Conservation (phyloP, 2,113 vertebrate species). For the Panthera tigris region DNA sequence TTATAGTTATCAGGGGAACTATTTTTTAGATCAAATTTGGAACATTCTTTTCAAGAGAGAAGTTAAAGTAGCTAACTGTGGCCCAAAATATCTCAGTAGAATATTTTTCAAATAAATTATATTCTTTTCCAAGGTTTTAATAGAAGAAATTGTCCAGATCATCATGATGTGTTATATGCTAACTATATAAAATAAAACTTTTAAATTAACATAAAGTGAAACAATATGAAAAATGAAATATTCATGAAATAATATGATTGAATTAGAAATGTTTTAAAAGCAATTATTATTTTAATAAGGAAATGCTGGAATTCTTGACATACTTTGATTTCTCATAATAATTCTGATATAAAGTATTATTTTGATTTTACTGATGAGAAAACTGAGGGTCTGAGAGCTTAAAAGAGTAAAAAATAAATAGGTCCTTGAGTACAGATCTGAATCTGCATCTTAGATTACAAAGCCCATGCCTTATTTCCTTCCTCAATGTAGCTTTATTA, state of each 20-base stretch:
- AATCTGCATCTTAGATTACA: background rate
- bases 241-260: background rate
- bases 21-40: conserved; percentile 44
- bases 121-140: conserved; percentile 45
- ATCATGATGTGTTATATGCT: background rate
- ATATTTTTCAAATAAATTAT: conserved; percentile 40
- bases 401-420: background rate
- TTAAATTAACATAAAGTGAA: background rate
- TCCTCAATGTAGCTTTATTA: background rate
- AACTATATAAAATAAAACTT: background rate
- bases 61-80: conserved; percentile 41
- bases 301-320: background rate
- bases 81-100: conserved; percentile 20
- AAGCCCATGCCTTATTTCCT: rapidly evolving
- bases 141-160: background rate
- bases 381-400: background rate
- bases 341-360: background rate
- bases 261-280: background rate
- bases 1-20: conserved; percentile 59
- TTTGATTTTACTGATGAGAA: conserved; percentile 8
- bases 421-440: background rate
- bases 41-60: conserved; percentile 51
- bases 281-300: background rate
- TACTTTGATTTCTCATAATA: background rate
- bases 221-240: background rate